A percentile compares a stretch with the other conserved stretches of the same genome.
These are phyloP conservation scores for Macrotus californicus DNA, from an alignment of 2,113 vertebrate species.

Conservation along the genomic window DNA sequence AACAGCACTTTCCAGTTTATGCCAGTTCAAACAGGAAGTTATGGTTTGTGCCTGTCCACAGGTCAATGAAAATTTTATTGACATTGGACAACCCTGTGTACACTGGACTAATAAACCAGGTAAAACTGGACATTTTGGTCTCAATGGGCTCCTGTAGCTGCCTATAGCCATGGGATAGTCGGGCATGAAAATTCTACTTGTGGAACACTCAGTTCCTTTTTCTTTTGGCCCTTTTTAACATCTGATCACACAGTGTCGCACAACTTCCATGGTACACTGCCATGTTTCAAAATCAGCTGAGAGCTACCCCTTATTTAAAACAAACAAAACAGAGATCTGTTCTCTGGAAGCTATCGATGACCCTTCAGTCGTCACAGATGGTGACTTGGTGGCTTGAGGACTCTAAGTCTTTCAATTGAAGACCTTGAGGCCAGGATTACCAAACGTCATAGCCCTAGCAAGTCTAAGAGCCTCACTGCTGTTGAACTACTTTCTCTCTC, in stretches of 20 bases:
- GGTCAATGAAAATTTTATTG: constrained; percentile 44
- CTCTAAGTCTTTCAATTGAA: constrained; percentile 55
- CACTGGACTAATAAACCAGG: background rate
- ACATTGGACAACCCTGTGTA: constrained; percentile 13
- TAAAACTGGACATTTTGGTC: background rate
- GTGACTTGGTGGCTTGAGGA: constrained; percentile 51
- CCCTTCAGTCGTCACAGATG: constrained; percentile 62
- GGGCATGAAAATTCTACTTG: background rate
- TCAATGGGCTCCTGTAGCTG: background rate
- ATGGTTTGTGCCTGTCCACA: background rate
- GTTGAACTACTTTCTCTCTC: constrained; percentile 56
- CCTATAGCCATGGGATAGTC: background rate
- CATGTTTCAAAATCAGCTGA: constrained; percentile 73
- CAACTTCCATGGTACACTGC: constrained; percentile 50
- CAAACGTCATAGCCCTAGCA: constrained; percentile 67
- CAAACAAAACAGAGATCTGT: constrained; percentile 66
- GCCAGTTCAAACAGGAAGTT: constrained; percentile 39
- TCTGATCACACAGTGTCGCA: constrained; percentile 49
- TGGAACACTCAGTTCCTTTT: background rate
- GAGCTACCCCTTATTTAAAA: constrained; percentile 64
- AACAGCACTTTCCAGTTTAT: constrained; percentile 44
- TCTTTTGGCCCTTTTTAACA: constrained; percentile 65
- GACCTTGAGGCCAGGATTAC: constrained; percentile 62
- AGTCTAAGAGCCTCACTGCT: constrained; percentile 61
- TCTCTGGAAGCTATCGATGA: constrained; percentile 71